These are phyloP conservation scores for Cataglyphis hispanica DNA, from an alignment of 1,140 invertebrate species.

Conservation along the genomic window DNA sequence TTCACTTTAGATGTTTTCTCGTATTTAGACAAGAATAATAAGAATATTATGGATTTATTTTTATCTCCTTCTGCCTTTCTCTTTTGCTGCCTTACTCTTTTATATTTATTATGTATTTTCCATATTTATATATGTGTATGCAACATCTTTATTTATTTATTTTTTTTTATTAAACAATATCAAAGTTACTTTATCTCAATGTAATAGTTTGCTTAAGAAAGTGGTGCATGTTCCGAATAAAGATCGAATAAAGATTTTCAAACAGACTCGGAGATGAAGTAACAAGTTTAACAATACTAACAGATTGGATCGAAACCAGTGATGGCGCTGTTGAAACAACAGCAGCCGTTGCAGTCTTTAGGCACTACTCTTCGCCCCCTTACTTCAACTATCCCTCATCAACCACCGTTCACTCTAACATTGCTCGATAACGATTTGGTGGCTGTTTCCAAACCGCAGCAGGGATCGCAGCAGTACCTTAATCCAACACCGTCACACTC, in stretches of 20 bases:
- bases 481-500: constrained; percentile 78
- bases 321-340: constrained; percentile 85
- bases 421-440: constrained; percentile 84
- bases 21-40: too few relatives aligned
- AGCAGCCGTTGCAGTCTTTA: constrained; percentile 84
- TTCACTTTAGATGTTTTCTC: too few relatives aligned
- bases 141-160: too few relatives aligned
- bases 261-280: constrained; percentile 71
- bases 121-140: background rate
- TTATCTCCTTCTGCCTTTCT: background rate
- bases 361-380: constrained; percentile 81
- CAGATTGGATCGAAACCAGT: constrained; percentile 85
- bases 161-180: background rate
- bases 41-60: too few relatives aligned
- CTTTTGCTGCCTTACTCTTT: too few relatives aligned
- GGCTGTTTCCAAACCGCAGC: constrained; percentile 84
- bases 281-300: constrained; percentile 81
- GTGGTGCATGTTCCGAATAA: constrained; percentile 30
- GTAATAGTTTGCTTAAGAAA: constrained; percentile 32
- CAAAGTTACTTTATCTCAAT: background rate
- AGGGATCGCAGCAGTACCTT: constrained; percentile 83
- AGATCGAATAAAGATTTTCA: constrained; percentile 60
- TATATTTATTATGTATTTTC: background rate
- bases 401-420: constrained; percentile 83
- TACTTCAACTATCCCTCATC: constrained; percentile 81